These are phyloP conservation scores for Hirudinaria manillensis DNA, from an alignment of 2,888 invertebrate genomes.

Conservation along the genomic window DNA sequence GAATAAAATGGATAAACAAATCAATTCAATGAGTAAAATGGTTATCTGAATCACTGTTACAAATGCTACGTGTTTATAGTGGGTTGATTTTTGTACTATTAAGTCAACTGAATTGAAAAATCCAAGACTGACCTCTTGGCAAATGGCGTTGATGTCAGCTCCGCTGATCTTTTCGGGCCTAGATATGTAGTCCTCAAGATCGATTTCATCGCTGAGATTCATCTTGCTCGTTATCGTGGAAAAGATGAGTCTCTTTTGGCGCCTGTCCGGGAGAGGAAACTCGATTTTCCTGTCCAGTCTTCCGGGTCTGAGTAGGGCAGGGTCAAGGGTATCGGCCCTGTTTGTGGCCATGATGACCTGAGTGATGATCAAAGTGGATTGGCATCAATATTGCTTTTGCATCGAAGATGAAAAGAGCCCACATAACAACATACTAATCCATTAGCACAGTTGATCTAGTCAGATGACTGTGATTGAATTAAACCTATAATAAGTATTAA, in stretches of 20 bases:
- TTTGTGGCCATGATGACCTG: constrained; percentile 89
- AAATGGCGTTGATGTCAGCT: constrained; percentile 98
- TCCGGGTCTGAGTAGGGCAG: constrained; percentile 88
- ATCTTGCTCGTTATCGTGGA: constrained; percentile 78
- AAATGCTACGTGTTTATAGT: too few species aligned
- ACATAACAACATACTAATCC: background rate
- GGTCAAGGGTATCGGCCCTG: constrained; percentile 94
- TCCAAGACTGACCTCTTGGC: constrained; percentile 70
- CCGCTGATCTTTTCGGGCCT: constrained; percentile 97
- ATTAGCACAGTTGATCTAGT: background rate
- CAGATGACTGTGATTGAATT: too few species aligned
- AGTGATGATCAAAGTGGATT: background rate
- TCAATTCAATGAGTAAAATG: constrained; percentile 12
- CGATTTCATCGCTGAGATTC: constrained; percentile 83
- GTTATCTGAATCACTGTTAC: too few species aligned
- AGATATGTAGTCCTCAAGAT: constrained; percentile 96
- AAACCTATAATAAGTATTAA: too few species aligned
- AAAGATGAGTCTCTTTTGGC: constrained; percentile 88
- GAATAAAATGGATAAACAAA: constrained; percentile 9
- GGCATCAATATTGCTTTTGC: too few species aligned
- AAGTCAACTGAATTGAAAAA: background rate
- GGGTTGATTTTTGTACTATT: too few species aligned
- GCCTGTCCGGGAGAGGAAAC: constrained; percentile 88
- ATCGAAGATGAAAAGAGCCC: background rate
- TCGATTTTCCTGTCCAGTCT: constrained; percentile 96